Evolutionary conservation across 2,113 vertebrate genomes (phyloP).

Genomic region (Cercocebus atys): DNA sequence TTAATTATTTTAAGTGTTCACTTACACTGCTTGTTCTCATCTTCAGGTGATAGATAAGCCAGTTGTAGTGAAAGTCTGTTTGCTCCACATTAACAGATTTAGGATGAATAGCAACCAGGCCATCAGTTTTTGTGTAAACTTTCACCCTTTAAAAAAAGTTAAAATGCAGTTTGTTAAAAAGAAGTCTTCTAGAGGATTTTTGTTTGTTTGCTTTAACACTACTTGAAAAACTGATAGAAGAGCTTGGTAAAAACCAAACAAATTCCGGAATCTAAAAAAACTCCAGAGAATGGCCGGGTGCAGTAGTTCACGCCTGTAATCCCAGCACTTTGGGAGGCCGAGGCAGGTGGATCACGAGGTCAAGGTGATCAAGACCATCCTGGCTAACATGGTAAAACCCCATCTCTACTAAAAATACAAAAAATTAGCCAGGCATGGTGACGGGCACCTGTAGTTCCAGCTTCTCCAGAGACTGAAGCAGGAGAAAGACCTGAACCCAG

Average conservation of each 20-base stretch:
- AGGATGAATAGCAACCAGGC: slow-evolving; percentile 95
- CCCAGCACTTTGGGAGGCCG: no score
- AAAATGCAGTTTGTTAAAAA: slow-evolving; percentile 5
- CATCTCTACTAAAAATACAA: no score
- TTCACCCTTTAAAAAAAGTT: slow-evolving; percentile 87
- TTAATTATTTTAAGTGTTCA: slow-evolving; percentile 35
- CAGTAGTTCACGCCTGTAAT: no score
- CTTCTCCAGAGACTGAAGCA: no score
- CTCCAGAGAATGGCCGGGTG: background rate
- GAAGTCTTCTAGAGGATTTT: background rate
- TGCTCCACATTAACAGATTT: slow-evolving; percentile 98
- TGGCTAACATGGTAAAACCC: no score
- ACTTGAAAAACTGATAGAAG: background rate
- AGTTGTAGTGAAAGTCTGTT: slow-evolving; percentile 92
- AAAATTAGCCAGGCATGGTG: no score
- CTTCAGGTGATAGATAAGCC: slow-evolving; percentile 99
- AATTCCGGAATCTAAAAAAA: background rate
- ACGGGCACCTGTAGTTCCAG: no score
- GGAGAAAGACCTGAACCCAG: no score
- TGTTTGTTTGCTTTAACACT: background rate
- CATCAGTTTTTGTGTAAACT: slow-evolving; percentile 95
- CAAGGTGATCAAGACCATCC: no score
- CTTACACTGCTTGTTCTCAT: slow-evolving; percentile 98
- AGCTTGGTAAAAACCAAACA: background rate
- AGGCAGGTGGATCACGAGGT: no score